Evolutionary conservation across 2,888 invertebrate genomes (phyloP).

Genomic region (Calameuta filiformis): DNA sequence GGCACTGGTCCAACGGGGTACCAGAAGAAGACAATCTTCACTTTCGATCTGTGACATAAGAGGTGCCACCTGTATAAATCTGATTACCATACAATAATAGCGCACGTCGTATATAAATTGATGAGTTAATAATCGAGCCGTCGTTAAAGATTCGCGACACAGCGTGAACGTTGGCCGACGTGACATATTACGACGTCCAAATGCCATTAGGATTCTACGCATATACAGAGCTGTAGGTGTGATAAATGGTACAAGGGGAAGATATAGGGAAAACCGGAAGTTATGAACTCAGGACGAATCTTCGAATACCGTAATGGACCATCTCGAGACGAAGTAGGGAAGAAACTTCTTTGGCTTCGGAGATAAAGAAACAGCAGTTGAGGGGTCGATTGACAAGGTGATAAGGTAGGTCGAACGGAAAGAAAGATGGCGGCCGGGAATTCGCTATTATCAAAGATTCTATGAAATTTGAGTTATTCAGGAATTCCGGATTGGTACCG

Average conservation of each 20-base stretch:
- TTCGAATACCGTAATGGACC: neutral
- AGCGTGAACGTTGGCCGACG: neutral
- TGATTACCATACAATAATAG: neutral
- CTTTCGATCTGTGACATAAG: slow-evolving; percentile 39
- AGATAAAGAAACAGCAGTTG: too few species aligned
- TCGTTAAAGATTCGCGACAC: neutral
- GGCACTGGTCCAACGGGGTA: slow-evolving; percentile 14
- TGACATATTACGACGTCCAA: neutral
- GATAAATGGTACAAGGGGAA: neutral
- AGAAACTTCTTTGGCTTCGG: too few species aligned
- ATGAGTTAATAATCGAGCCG: neutral
- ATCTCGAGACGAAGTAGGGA: neutral
- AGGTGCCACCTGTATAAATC: slow-evolving; percentile 38
- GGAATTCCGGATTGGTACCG: neutral
- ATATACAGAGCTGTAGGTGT: neutral
- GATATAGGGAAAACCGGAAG: neutral
- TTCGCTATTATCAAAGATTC: neutral
- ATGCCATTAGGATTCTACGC: neutral
- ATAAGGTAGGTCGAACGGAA: neutral
- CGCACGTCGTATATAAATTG: neutral
- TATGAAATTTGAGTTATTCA: neutral
- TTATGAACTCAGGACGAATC: neutral
- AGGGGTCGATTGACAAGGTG: neutral
- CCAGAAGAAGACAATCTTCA: slow-evolving; percentile 43
- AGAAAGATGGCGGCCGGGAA: neutral